phyloP scores from a whole-genome alignment of 2,888 invertebrate species.

The Spilarctia lutea region DNA sequence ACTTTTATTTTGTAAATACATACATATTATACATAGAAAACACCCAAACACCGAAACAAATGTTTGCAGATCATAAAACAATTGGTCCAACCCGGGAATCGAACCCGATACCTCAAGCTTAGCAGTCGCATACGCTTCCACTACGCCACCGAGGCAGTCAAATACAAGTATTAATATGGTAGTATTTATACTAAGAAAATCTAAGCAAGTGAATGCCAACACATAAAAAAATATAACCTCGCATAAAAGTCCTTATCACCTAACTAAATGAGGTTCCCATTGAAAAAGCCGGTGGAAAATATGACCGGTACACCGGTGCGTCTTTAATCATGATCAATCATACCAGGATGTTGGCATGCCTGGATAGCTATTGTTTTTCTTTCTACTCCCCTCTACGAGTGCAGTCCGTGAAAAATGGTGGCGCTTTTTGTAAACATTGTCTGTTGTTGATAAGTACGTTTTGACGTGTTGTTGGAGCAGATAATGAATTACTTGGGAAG shows the following conservation, averaged over 20 bases:
- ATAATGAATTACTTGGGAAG: neutral
- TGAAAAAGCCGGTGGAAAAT: constrained; percentile 43
- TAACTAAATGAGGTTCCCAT: constrained; percentile 42
- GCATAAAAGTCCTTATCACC: constrained; percentile 25
- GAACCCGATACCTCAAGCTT: no score
- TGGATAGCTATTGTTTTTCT: constrained; percentile 44
- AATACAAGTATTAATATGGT: no score
- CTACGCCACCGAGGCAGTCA: no score
- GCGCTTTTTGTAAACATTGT: constrained; percentile 36
- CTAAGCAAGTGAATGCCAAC: neutral
- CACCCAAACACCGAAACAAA: no score
- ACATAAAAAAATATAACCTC: neutral
- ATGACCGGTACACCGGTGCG: constrained; percentile 36
- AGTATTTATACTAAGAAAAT: neutral
- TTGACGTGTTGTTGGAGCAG: neutral
- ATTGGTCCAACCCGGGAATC: no score
- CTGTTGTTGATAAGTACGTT: constrained; percentile 15
- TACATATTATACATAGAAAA: no score
- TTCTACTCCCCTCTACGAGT: constrained; percentile 32
- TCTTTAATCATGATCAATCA: constrained; percentile 66
- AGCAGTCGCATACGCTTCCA: no score
- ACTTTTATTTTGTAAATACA: no score
- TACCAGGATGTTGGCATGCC: constrained; percentile 42
- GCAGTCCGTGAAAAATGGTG: constrained; percentile 50
- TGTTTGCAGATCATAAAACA: no score